Conservation (phyloP, 2,797 vertebrate genomes). For the Chiloscyllium punctatum region DNA sequence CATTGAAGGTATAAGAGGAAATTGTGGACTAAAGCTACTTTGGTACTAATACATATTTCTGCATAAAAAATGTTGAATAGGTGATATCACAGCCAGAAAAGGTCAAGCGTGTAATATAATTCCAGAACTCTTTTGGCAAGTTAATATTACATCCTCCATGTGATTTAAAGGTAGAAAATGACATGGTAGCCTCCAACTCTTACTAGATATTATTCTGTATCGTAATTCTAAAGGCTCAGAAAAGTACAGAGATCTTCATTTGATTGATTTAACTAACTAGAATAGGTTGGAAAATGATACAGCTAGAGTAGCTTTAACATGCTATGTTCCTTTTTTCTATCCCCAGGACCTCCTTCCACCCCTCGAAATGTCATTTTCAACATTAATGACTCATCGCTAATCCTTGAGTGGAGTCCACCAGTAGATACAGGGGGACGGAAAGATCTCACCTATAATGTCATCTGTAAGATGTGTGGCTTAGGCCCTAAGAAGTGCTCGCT, state of each 20-base stretch:
- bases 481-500: constrained; percentile 70
- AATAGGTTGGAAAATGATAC: not conserved
- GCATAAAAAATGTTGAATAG: not conserved
- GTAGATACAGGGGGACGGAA: constrained; percentile 85
- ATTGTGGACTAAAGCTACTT: not conserved
- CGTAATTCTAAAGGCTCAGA: not conserved
- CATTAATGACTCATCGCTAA: constrained; percentile 86
- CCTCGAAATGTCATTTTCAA: constrained; percentile 85
- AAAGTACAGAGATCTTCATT: not conserved
- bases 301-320: not conserved
- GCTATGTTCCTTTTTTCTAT: constrained; percentile 42
- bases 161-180: not conserved
- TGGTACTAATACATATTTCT: not conserved
- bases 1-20: not conserved
- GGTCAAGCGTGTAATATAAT: not conserved
- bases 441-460: constrained; percentile 87
- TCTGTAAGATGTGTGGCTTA: constrained; percentile 80
- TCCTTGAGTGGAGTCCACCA: constrained; percentile 92
- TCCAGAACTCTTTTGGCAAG: not conserved
- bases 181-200: not conserved
- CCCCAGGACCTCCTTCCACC: constrained; percentile 83
- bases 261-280: not conserved
- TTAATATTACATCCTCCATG: not conserved
- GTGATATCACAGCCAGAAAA: not conserved
- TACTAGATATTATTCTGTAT: not conserved